Evolutionary conservation across 2,113 vertebrate species (phyloP).

Genomic region (Conger conger): DNA sequence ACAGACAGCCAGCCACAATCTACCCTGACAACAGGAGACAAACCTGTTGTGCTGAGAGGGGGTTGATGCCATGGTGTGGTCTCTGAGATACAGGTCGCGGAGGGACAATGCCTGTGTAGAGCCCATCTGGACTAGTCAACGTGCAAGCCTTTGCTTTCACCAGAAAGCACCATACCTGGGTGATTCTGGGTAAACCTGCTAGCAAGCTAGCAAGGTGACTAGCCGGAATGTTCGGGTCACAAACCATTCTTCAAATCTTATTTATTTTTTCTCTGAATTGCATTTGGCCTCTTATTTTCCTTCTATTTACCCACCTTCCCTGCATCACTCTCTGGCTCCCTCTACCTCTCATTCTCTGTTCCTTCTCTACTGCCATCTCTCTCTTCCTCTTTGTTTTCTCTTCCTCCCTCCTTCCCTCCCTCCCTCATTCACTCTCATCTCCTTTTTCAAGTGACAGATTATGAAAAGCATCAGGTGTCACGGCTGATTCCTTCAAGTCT

Average conservation of each 20-base stretch:
- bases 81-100: not conserved
- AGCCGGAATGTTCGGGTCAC: not conserved
- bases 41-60: too few species aligned
- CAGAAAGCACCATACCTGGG: too few species aligned
- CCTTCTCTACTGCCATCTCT: not conserved
- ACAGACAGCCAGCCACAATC: too few species aligned
- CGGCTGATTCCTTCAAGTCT: not conserved
- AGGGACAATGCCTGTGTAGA: too few species aligned
- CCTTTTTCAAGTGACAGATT: not conserved
- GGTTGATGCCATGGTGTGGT: not conserved
- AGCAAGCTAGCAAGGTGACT: not conserved
- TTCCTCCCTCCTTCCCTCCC: not conserved
- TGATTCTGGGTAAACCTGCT: not conserved
- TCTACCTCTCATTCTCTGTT: not conserved
- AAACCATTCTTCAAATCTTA: not conserved
- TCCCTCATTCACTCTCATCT: not conserved
- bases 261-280: not conserved
- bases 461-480: slow-evolving; percentile 3
- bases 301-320: not conserved
- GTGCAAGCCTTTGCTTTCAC: not conserved
- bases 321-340: not conserved
- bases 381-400: not conserved
- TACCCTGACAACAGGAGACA: too few species aligned
- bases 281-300: not conserved
- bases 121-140: not conserved